Conservation (phyloP, 2,888 invertebrate genomes). For the Zhengitettix transpicula region DNA sequence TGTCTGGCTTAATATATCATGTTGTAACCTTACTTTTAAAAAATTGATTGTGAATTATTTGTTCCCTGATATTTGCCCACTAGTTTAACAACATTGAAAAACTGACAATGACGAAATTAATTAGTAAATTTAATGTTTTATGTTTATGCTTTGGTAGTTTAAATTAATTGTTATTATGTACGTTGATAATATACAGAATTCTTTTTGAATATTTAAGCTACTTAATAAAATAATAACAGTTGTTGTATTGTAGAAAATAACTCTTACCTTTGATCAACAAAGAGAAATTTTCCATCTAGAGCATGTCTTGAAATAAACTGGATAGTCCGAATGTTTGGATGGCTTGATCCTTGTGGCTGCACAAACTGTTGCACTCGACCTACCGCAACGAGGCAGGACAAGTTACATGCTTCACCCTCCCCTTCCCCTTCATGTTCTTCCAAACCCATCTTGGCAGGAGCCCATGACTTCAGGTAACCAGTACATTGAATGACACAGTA, state of each 20-base stretch:
- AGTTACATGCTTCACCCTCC: conserved; percentile 42
- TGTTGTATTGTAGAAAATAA: not conserved
- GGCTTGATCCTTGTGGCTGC: conserved; percentile 17
- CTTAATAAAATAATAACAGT: too few species aligned
- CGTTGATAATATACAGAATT: too few species aligned
- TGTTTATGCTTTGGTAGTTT: too few species aligned
- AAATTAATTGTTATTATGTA: too few species aligned
- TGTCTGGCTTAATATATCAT: too few species aligned
- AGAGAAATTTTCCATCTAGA: conserved; percentile 80
- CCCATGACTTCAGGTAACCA: conserved; percentile 86
- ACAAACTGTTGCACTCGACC: conserved; percentile 54
- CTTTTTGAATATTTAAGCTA: too few species aligned
- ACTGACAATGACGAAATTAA: too few species aligned
- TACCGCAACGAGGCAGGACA: conserved; percentile 79
- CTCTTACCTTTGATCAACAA: conserved; percentile 72
- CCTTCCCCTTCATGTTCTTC: conserved; percentile 43
- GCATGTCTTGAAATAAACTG: conserved; percentile 75
- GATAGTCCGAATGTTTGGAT: conserved; percentile 40
- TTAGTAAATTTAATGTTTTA: too few species aligned
- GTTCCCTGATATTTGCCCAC: too few species aligned
- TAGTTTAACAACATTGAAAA: too few species aligned
- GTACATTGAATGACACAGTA: conserved; percentile 84
- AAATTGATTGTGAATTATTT: too few species aligned
- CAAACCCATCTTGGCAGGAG: conserved; percentile 56
- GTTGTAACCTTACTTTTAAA: too few species aligned